phyloP scores from a whole-genome alignment of 2,888 invertebrate genomes.

The Dyspetes luteomarginatus region DNA sequence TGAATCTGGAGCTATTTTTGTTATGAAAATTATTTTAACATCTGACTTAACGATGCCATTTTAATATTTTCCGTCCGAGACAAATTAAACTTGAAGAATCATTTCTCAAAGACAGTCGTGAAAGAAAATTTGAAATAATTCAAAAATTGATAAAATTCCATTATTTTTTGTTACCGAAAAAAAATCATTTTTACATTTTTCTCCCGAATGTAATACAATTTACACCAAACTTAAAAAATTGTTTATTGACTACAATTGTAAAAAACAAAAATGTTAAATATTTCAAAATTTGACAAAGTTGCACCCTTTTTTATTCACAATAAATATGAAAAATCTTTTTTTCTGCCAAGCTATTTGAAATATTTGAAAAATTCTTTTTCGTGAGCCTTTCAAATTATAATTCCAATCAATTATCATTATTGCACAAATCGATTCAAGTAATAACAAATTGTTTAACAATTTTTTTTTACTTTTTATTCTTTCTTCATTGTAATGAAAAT shows the following conservation, averaged over 20 bases:
- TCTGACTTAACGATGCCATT: too few species aligned
- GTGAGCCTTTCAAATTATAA: not conserved
- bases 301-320: not conserved
- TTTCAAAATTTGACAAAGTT: slow-evolving; percentile 3
- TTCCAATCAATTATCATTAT: not conserved
- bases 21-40: too few species aligned
- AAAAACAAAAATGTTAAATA: not conserved
- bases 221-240: not conserved
- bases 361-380: not conserved
- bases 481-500: not conserved
- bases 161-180: too few species aligned
- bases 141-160: too few species aligned
- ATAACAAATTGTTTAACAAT: not conserved
- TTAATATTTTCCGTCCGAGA: too few species aligned
- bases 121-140: too few species aligned
- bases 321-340: not conserved
- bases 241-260: not conserved
- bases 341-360: not conserved
- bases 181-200: not conserved
- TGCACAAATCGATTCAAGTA: not conserved
- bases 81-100: too few species aligned
- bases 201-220: not conserved
- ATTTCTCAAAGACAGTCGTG: too few species aligned
- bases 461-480: not conserved
- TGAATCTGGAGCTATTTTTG: slow-evolving; percentile 1